Evolutionary conservation across 2,113 vertebrate species (phyloP), one percentile per base, ranked within the genome.

Genomic region (Papio anubis): DNA sequence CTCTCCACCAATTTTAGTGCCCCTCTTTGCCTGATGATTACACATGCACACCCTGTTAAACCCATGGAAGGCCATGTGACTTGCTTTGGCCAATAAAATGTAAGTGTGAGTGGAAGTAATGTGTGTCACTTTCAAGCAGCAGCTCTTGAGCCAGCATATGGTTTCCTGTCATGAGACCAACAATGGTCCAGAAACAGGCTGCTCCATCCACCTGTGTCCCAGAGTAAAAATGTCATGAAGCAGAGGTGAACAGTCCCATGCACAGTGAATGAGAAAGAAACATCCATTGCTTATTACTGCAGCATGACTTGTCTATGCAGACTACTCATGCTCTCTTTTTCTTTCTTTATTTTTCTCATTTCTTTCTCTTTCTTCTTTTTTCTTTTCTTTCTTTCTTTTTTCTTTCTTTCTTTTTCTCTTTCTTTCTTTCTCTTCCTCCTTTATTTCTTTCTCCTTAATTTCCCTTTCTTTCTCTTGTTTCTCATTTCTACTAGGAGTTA

Each of bases 381-480:
- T 3, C 3, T 18, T 20, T 2, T 57, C 55, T 20, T 3, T 9
- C 57, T 3, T 1, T 21, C 57, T 3, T 23, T 21, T 3, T 17
- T 11, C 10, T 25, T 27, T 10, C 59, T 1, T 61, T 1, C n/a
- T 1, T 5, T 12, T 25, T 5, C 2, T 4, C 59, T 5, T 61
- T 27, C 25, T 61, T 12, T 27, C 59, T 27, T 27, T 11, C 59
- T 61, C 8, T 59, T 59, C 21, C 57, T 50, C 48, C 59, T 27
- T 61, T 11, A 25, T 61, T 27, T 27, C 59, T 61, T 61, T 27
- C 25, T 5, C 18, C 52, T 55, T 55, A 55, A 55, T 55, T 55
- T 55, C 52, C 18, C 52, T 55, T 55, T 55, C 52, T 55, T 20
- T 20, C 52, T 55, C 52, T 55, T 55, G 18, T 55, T 55, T 55